Evolutionary conservation across 1,140 invertebrate genomes (phyloP), one percentile per base, ranked within the genome.

Genomic region (Drosophila jambulina): DNA sequence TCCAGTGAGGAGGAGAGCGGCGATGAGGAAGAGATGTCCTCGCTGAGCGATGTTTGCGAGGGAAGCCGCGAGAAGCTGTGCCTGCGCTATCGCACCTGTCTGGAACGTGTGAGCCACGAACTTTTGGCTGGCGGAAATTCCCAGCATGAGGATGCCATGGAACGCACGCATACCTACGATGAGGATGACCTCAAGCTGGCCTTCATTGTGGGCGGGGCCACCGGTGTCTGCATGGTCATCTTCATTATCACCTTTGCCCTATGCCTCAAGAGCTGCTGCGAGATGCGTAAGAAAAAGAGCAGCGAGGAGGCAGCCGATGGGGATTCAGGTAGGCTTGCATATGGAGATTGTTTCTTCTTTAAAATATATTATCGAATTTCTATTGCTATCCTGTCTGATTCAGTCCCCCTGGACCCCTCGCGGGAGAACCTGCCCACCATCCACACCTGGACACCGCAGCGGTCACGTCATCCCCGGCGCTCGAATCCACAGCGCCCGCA

Each of bases 181-280:
- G 80, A 83, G 71, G 82, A 91, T 32, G 87, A 91, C 58, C 64
- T 91, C 6, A 91, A 91, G 58, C 40, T 91, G 64, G 87, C 86
- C 43, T 91, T 91, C 53, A 69, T 87, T 13, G 80, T 91, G 29
- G 87, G 87, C 4, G 82, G 79, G 4, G 82, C 87, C 60, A 86
- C 86, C 6, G 87, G 87, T 49, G 82, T 91, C 45, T 87, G 87
- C 54, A 81, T 91, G 77, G 83, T 91, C 58, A 91, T 91, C 49
- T 91, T 91, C 32, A 87, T 91, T 53, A 91, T 91, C 7, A 83
- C 82, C 51, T 91, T 82, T 58, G 87, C 82, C 12, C 59, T 91
- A 0, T 91, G 87, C 58, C 59, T 91, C 7, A 91, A 91, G 54
- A 91, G 88, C 48, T 82, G 82, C 60, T 91, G 87, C 42, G 87